Evolutionary conservation across 2,888 invertebrate species (phyloP).

Genomic region (Caprella mutica): DNA sequence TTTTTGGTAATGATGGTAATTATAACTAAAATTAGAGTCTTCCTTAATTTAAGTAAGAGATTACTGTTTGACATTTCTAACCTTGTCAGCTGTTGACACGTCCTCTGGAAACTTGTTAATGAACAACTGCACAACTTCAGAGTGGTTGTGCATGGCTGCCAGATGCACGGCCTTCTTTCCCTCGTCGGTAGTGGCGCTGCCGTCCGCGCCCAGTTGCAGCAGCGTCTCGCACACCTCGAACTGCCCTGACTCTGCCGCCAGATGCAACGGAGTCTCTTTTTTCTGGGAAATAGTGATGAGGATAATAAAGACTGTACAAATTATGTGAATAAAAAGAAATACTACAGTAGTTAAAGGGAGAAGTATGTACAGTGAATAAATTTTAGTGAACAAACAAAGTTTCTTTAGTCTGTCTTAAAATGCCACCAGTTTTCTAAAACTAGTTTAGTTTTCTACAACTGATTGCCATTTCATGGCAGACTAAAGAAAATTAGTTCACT

Average conservation of each 20-base stretch:
- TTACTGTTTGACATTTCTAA: too few relatives aligned
- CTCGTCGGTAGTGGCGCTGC: slow-evolving; percentile 87
- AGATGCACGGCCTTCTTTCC: slow-evolving; percentile 95
- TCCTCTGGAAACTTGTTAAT: slow-evolving; percentile 86
- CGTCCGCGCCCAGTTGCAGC: slow-evolving; percentile 83
- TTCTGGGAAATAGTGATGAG: slow-evolving; percentile 46
- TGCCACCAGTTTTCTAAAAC: background rate
- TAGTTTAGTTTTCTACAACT: background rate
- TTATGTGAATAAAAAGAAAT: background rate
- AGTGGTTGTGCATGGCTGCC: slow-evolving; percentile 94
- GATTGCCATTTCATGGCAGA: too few relatives aligned
- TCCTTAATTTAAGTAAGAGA: too few relatives aligned
- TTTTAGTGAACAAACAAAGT: too few relatives aligned
- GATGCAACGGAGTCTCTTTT: slow-evolving; percentile 93
- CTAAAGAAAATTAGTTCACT: too few relatives aligned
- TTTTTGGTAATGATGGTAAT: too few relatives aligned
- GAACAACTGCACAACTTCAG: slow-evolving; percentile 95
- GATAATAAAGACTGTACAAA: background rate
- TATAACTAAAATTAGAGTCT: too few relatives aligned
- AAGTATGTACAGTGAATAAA: too few relatives aligned
- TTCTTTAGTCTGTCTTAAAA: too few relatives aligned
- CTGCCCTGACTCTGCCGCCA: slow-evolving; percentile 92
- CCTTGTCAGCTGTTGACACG: slow-evolving; percentile 86
- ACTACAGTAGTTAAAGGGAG: too few relatives aligned
- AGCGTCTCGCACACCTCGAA: slow-evolving; percentile 86